Base-by-base conservation (phyloP, 2,888 invertebrate genomes). In the Fragum sueziense region DNA sequence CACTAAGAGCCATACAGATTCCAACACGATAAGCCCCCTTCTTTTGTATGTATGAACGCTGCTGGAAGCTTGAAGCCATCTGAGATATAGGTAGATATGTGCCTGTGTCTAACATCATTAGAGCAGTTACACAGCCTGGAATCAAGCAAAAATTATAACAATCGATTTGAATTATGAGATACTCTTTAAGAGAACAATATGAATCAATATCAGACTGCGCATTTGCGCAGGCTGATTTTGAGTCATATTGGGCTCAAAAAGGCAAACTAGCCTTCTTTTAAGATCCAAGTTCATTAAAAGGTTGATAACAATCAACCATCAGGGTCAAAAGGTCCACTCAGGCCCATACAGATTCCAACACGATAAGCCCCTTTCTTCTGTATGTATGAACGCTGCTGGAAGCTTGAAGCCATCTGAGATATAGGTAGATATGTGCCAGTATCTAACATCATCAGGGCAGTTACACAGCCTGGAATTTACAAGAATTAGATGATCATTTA, bases 21-120 rank as follows among this genome's bases (percentile, higher is more conserved):
- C 91, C 91, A 61, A 91, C 88, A 84, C 90, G 84, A 79, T 89
- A 92, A n/a, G 88, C 87, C 17, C 91, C 91, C 68, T 90, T 91
- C 75, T 90, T 88, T 80, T 91, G 90, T 52, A 89, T 87, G 84
- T 91, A 91, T 52, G 87, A 86, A 47, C 84, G 86, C 74, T 88
- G 88, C 29, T 87, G 80, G 54, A 91, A 87, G 37, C 83, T 80
- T 25, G 86, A 74, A 17, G 88, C 75, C 31, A 88, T 76, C 52
- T 89, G 86, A 0, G 85, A 80, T 6, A 91, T 47, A 2, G 87
- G 77, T 3, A 88, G 84, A 75, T 88, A 91, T 1, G 85, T 88
- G 14, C 86, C 90, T 2, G 89, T 85, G 76, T 92, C 91, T 31
- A 92, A 34, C 59, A 91, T 74, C 54, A 86, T 73, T 69, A 92